Conservation (phyloP, 2,888 invertebrate genomes). For the Acleris cristana region DNA sequence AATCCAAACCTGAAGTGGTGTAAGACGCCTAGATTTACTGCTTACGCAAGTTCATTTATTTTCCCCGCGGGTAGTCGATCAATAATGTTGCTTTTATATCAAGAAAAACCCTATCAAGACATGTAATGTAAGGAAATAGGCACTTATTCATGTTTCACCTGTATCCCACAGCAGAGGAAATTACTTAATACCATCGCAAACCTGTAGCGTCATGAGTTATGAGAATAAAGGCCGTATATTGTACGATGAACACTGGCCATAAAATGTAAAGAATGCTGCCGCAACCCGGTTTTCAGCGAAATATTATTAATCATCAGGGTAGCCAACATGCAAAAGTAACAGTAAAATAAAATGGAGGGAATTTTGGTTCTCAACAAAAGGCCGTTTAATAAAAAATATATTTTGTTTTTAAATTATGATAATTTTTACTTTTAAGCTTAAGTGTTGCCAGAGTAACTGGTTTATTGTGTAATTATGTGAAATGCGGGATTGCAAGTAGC, state of each 20-base stretch:
- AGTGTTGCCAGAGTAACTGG: slow-evolving; percentile 16
- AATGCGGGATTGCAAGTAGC: slow-evolving; percentile 29
- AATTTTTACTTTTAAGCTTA: slow-evolving; percentile 9
- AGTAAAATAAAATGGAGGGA: slow-evolving; percentile 18
- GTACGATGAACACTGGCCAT: slow-evolving; percentile 11
- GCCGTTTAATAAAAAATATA: too few relatives aligned
- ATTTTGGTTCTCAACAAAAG: too few relatives aligned
- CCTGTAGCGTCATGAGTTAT: background rate
- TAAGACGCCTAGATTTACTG: too few relatives aligned
- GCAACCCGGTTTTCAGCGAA: slow-evolving; percentile 14
- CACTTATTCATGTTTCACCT: slow-evolving; percentile 26
- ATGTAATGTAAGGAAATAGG: slow-evolving; percentile 12
- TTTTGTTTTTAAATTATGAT: background rate
- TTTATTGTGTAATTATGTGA: slow-evolving; percentile 31
- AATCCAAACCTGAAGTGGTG: too few relatives aligned
- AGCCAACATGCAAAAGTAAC: slow-evolving; percentile 28
- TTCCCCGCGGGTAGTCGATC: too few relatives aligned
- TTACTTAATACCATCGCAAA: slow-evolving; percentile 23
- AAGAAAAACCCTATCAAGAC: background rate
- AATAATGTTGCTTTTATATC: too few relatives aligned
- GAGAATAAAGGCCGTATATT: slow-evolving; percentile 16
- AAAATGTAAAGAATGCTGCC: slow-evolving; percentile 18
- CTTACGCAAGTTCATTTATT: too few relatives aligned
- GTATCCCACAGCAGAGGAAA: slow-evolving; percentile 18
- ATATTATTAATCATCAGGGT: slow-evolving; percentile 26